These are phyloP conservation scores for Ctenosaura bakeri DNA, from an alignment of 2,797 vertebrate genomes.

Conservation along the genomic window DNA sequence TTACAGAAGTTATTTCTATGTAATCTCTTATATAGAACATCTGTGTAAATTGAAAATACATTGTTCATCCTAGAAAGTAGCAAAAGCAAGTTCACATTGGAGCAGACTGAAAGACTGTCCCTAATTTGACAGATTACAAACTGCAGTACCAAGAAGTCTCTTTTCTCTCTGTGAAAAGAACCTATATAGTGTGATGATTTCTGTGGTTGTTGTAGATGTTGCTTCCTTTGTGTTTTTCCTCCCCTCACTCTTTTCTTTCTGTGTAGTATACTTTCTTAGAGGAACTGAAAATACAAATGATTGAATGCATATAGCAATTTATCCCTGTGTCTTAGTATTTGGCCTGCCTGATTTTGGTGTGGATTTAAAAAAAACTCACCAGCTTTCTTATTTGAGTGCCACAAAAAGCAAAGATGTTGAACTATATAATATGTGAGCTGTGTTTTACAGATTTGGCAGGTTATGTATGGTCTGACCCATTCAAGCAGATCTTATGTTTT, in stretches of 20 bases:
- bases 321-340: not conserved
- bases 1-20: not conserved
- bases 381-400: not conserved
- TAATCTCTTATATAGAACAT: not conserved
- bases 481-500: not conserved
- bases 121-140: not conserved
- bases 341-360: not conserved
- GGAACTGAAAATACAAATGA: no score
- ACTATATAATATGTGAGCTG: no score
- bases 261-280: no score
- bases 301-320: no score
- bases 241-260: no score
- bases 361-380: not conserved
- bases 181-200: not conserved
- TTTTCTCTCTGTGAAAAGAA: not conserved
- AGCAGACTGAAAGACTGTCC: not conserved
- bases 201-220: no score
- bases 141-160: not conserved
- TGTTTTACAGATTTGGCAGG: no score
- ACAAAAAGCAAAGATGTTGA: not conserved
- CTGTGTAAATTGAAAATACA: not conserved
- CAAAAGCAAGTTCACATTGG: not conserved
- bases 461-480: not conserved
- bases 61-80: not conserved
- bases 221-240: no score